Percentiles rank a stretch among this genome's conserved stretches.
Conservation (phyloP, 2,888 invertebrate species). For the Eupithecia dodoneata region DNA sequence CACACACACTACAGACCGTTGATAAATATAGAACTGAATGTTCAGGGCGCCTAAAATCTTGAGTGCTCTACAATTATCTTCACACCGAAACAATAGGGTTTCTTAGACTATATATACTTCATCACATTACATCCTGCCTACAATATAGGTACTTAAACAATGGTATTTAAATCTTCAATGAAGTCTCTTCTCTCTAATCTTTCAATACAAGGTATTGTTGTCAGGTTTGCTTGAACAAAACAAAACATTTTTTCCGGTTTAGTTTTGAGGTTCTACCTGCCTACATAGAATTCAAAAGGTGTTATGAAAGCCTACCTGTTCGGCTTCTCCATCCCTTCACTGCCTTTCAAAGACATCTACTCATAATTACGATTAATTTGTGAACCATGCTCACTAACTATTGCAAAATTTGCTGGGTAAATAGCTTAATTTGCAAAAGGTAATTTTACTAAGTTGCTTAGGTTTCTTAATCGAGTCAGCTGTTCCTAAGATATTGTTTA, state of each 20-base stretch:
- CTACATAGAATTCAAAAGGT: slow-evolving; percentile 30
- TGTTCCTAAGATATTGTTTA: not conserved
- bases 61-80: not conserved
- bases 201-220: not conserved
- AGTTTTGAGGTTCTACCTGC: slow-evolving; percentile 40
- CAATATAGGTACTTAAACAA: not conserved
- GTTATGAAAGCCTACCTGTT: slow-evolving; percentile 35
- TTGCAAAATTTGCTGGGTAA: slow-evolving; percentile 15
- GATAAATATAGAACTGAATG: slow-evolving; percentile 11
- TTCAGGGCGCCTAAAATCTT: slow-evolving; percentile 6
- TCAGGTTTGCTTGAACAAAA: slow-evolving; percentile 19
- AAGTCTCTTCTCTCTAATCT: not conserved
- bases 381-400: slow-evolving; percentile 15
- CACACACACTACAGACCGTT: not conserved
- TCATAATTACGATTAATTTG: slow-evolving; percentile 31
- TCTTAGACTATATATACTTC: not conserved
- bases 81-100: slow-evolving; percentile 9
- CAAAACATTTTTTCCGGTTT: slow-evolving; percentile 24
- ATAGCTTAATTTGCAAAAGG: slow-evolving; percentile 21
- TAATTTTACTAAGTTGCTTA: slow-evolving; percentile 11
- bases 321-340: slow-evolving; percentile 30
- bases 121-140: no score
- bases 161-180: not conserved
- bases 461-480: slow-evolving; percentile 7
- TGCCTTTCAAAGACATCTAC: slow-evolving; percentile 16